Percentiles rank a stretch among this genome's conserved stretches.
Conservation (phyloP, 2,113 vertebrate genomes). For the Cyphomyrus discorhynchus region DNA sequence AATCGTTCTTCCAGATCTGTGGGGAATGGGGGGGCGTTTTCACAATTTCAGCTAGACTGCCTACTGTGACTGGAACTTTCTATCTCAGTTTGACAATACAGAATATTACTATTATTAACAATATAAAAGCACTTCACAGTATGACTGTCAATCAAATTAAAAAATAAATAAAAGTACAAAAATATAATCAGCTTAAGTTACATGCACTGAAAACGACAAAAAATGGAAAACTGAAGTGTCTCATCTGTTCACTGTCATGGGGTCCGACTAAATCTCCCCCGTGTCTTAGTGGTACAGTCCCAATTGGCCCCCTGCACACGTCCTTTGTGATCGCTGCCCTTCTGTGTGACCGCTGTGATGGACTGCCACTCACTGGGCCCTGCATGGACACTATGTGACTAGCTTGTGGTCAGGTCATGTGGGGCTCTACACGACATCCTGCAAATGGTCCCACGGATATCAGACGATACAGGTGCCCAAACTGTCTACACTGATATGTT, state of each 20-base stretch:
- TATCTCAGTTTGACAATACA: neutral
- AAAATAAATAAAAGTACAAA: slow-evolving; percentile 8
- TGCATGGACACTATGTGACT: neutral
- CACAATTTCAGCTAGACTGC: neutral
- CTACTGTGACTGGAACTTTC: neutral
- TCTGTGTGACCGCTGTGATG: neutral
- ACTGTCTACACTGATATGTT: neutral
- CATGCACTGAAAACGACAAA: neutral
- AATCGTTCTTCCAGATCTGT: neutral
- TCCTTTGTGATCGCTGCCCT: neutral
- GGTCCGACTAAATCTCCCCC: neutral
- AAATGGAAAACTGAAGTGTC: neutral
- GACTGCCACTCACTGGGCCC: neutral
- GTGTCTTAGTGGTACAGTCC: neutral
- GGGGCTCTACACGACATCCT: neutral
- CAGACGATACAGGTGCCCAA: neutral
- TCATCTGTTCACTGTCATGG: neutral
- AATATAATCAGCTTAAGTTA: slow-evolving; percentile 8
- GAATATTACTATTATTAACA: neutral
- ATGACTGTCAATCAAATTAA: neutral
- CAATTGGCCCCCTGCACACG: neutral
- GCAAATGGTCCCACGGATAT: neutral
- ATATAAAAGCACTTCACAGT: slow-evolving; percentile 6
- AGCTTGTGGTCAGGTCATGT: neutral
- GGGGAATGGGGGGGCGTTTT: neutral